These are phyloP conservation scores for Watsonalla cultraria DNA, from an alignment of 2,888 invertebrate genomes.

Conservation along the genomic window DNA sequence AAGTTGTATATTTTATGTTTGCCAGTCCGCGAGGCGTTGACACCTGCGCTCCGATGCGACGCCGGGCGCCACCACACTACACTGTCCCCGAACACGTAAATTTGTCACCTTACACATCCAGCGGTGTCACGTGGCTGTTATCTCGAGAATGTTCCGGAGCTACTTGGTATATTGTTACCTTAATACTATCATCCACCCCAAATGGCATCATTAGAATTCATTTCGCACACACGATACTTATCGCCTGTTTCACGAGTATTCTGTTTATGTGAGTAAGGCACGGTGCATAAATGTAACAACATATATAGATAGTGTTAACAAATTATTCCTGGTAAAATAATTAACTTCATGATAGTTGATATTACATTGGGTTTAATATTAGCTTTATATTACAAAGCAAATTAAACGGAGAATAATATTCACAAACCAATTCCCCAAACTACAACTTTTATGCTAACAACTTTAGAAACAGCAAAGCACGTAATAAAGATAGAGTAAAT, in stretches of 20 bases:
- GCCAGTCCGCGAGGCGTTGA: slow-evolving; percentile 30
- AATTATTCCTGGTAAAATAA: neutral
- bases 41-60: slow-evolving; percentile 42
- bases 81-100: slow-evolving; percentile 48
- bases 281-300: slow-evolving; percentile 20
- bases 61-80: slow-evolving; percentile 16
- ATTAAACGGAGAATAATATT: too few species aligned
- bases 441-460: too few species aligned
- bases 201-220: slow-evolving; percentile 45
- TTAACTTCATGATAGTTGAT: neutral
- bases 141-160: slow-evolving; percentile 40
- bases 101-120: slow-evolving; percentile 48
- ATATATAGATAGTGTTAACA: slow-evolving; percentile 5
- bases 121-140: slow-evolving; percentile 51
- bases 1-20: slow-evolving; percentile 57
- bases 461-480: too few species aligned
- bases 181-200: slow-evolving; percentile 25
- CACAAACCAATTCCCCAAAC: too few species aligned
- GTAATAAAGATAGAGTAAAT: too few species aligned
- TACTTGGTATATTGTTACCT: slow-evolving; percentile 31
- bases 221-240: slow-evolving; percentile 38
- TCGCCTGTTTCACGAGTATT: slow-evolving; percentile 27
- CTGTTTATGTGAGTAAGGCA: slow-evolving; percentile 29
- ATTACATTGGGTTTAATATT: too few species aligned
- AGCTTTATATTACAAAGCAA: too few species aligned